These are phyloP conservation scores for Temnothorax ravouxi DNA, from an alignment of 2,888 invertebrate species.

Conservation along the genomic window DNA sequence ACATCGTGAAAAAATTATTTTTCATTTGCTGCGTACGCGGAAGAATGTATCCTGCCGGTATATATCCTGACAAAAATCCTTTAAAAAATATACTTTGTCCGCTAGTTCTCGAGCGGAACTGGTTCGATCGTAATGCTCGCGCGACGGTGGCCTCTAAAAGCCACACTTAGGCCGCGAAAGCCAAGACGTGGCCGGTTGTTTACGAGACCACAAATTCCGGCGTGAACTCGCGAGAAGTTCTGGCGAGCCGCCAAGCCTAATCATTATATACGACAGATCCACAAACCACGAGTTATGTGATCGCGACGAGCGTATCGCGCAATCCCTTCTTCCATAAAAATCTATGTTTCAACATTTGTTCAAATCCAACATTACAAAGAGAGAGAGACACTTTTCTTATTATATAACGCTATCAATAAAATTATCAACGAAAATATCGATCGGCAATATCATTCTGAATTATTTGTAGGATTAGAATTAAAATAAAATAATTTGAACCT, in stretches of 20 bases:
- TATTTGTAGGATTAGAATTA: not conserved
- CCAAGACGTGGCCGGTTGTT: conserved; percentile 68
- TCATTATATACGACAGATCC: conserved; percentile 72
- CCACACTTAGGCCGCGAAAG: conserved; percentile 45
- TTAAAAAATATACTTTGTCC: conserved; percentile 21
- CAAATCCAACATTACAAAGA: not conserved
- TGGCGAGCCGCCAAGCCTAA: conserved; percentile 71
- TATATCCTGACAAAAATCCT: not conserved
- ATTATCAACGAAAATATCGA: not conserved
- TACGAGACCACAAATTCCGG: conserved; percentile 76
- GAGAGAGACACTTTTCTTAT: not conserved
- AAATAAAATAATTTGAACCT: not conserved
- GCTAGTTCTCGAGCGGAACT: conserved; percentile 30
- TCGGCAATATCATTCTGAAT: not conserved
- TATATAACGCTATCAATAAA: not conserved
- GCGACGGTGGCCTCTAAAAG: conserved; percentile 27
- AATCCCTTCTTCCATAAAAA: conserved; percentile 37
- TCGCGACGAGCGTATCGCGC: conserved; percentile 33
- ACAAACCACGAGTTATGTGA: conserved; percentile 66
- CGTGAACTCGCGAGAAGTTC: conserved; percentile 70
- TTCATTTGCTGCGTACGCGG: not conserved
- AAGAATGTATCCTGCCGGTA: not conserved
- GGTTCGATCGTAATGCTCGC: conserved; percentile 43
- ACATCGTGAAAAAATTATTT: conserved; percentile 19
- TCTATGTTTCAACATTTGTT: not conserved